phyloP scores from a whole-genome alignment of 1,140 invertebrate species.

The Zeugodacus cucurbitae region DNA sequence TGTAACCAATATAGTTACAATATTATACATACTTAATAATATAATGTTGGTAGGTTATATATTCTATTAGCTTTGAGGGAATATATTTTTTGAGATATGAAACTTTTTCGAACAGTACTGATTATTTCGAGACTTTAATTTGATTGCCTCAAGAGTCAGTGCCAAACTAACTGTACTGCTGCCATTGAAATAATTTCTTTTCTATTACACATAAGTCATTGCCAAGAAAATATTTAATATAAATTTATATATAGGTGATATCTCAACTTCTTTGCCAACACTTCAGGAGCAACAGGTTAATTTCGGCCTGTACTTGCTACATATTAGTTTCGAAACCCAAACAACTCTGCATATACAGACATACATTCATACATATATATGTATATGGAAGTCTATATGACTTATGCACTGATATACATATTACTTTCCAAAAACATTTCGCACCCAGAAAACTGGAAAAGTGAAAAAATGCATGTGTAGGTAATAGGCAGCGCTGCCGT shows the following conservation, averaged over 20 bases:
- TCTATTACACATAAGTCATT: no score
- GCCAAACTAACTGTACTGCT: no score
- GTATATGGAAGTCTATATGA: neutral
- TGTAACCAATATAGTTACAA: no score
- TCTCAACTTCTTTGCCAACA: neutral
- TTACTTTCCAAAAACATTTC: neutral
- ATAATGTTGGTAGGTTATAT: no score
- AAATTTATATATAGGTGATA: neutral
- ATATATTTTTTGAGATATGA: no score
- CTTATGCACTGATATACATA: neutral
- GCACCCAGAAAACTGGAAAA: neutral
- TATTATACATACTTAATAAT: no score
- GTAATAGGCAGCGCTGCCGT: neutral
- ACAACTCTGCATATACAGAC: neutral
- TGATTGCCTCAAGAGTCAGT: no score
- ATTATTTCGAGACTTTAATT: no score
- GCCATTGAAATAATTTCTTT: no score
- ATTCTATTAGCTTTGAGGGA: no score
- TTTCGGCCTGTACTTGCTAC: neutral
- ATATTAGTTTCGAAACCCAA: neutral
- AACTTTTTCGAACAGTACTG: no score
- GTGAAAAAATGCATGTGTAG: neutral
- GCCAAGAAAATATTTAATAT: neutral
- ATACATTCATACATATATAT: neutral
- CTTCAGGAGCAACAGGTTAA: conserved; percentile 1